phyloP scores from a whole-genome alignment of 2,797 vertebrate species.

The Coilia nasus region DNA sequence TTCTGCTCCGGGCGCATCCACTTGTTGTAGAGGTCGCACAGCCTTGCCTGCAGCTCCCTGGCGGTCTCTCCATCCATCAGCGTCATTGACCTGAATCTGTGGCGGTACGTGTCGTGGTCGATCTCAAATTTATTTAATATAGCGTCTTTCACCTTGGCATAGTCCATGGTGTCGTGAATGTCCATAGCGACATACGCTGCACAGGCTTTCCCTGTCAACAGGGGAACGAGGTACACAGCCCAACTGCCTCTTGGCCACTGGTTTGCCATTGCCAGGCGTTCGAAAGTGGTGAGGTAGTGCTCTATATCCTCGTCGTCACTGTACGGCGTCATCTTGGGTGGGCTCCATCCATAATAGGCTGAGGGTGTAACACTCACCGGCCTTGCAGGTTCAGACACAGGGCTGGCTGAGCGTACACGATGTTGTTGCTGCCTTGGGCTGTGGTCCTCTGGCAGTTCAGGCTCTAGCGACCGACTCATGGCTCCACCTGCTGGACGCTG shows the following conservation, averaged over 20 bases:
- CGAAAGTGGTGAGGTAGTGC: no score
- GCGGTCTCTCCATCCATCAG: background rate
- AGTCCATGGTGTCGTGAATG: slow-evolving; percentile 19
- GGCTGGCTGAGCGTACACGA: no score
- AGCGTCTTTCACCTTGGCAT: slow-evolving; percentile 25
- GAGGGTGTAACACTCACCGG: no score
- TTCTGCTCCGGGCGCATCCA: slow-evolving; percentile 16
- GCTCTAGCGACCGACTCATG: no score
- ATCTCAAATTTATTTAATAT: slow-evolving; percentile 27
- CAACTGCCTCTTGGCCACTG: slow-evolving; percentile 14
- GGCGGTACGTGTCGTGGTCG: slow-evolving; percentile 14
- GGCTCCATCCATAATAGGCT: no score
- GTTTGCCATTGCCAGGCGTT: background rate
- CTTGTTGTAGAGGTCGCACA: slow-evolving; percentile 24
- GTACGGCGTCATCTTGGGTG: no score
- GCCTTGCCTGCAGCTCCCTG: background rate
- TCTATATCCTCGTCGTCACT: no score
- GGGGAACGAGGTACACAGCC: slow-evolving; percentile 5
- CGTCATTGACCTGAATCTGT: background rate
- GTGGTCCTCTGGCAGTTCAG: no score
- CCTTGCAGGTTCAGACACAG: no score
- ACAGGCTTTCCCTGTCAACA: background rate
- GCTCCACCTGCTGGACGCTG: no score
- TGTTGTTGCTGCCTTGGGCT: no score
- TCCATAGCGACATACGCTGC: no score